Conservation (phyloP, 2,888 invertebrate species). For the Xanthia icteritia region DNA sequence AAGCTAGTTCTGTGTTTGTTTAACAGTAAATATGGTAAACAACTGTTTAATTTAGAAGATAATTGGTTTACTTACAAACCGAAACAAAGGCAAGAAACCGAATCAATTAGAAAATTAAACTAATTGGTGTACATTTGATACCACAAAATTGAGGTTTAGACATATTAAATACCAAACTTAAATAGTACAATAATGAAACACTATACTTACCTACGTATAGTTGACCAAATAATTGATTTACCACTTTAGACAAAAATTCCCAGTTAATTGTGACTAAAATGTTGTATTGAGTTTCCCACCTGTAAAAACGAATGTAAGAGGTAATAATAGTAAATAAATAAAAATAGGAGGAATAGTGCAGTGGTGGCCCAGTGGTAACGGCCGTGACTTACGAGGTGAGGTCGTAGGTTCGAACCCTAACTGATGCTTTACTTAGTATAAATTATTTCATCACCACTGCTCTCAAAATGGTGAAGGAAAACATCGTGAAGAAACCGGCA, state of each 20-base stretch:
- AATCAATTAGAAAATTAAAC: constrained; percentile 35
- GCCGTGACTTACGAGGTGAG: too few species aligned
- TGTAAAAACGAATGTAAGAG: too few species aligned
- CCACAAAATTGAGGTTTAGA: constrained; percentile 27
- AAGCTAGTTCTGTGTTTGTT: constrained; percentile 4
- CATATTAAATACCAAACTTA: not conserved
- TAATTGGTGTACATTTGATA: constrained; percentile 45
- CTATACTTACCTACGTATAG: not conserved
- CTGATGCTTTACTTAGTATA: too few species aligned
- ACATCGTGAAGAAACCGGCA: too few species aligned
- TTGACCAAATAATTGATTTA: not conserved
- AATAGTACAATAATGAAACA: not conserved
- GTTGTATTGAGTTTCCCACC: too few species aligned
- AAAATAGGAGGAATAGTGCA: too few species aligned
- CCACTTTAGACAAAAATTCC: not conserved
- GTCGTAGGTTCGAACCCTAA: too few species aligned
- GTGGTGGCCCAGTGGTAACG: too few species aligned
- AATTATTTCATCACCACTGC: too few species aligned
- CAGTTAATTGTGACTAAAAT: not conserved
- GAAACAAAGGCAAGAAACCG: constrained; percentile 49
- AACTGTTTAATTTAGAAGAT: constrained; percentile 35
- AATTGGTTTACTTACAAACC: constrained; percentile 40
- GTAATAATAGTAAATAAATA: too few species aligned
- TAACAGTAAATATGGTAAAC: constrained; percentile 27
- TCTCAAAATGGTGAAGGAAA: too few species aligned